Evolutionary conservation across 2,113 vertebrate genomes (phyloP), one percentile per base, ranked within the genome.

Genomic region (Nycticebus coucang): DNA sequence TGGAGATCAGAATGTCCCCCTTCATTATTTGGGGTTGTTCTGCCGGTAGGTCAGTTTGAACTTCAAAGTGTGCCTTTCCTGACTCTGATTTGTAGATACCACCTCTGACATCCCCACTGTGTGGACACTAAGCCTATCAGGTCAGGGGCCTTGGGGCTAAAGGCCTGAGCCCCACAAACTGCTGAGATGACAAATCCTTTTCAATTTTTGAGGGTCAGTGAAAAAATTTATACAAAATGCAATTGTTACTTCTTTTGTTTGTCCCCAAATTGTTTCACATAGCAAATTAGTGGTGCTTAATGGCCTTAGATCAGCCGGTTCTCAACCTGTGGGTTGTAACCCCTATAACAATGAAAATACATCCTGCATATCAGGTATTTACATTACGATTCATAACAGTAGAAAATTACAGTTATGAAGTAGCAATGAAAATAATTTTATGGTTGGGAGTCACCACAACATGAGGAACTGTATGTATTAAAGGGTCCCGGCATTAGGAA

Each of bases 21-120:
- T 98, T 98, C 95, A 94, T 94, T 98, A 81, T 97, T 98, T 97
- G 96, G n/a, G 89, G 81, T 97, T 98, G 96, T 93, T 97, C 97
- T 97, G 89, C 96, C 93, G 24, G 28, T 90, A 41, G 33, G 1
- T 50, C 87, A 26, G 22, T 79, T 66, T 55, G 37, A 17, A 75
- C 68, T 89, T 94, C 18, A 21, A 15, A 87, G 57, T n/a, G 35
- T 87, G 37, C 9, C 80, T 82, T 72, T 12, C 71, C 41, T 17
- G 2, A 28, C 33, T 93, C 17, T 50, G 19, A 50, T 80, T 41
- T 80, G 28, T 33, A 69, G 21, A 37, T 1, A 24, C 81, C 0
- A 0, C 6, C 41, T 86, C 12, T 80, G 35, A 55, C 2, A 19
- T 7, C 87, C 68, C 53, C 53, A 9, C 14, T 28, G 35, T 33